phyloP scores from a whole-genome alignment of 2,797 vertebrate species.

The Scleropages formosus region DNA sequence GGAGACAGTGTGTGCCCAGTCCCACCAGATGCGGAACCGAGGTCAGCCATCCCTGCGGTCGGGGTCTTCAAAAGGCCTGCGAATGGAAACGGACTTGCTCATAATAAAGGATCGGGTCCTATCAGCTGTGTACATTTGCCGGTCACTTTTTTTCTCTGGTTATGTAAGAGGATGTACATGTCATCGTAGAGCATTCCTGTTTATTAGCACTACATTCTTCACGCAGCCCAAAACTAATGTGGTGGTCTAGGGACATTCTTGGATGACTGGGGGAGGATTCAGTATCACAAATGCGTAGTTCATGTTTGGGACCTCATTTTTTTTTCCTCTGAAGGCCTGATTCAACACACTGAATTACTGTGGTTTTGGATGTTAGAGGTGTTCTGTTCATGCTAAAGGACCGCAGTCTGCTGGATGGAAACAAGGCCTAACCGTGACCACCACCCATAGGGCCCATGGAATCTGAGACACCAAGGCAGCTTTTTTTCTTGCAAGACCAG shows the following conservation, averaged over 20 bases:
- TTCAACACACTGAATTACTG: slow-evolving; percentile 51
- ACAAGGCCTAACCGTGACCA: slow-evolving; percentile 11
- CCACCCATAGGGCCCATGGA: background rate
- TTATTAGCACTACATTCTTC: slow-evolving; percentile 15
- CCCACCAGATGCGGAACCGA: background rate
- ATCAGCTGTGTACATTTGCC: slow-evolving; percentile 1
- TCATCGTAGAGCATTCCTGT: slow-evolving; percentile 12
- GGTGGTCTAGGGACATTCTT: slow-evolving; percentile 5
- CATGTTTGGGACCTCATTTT: slow-evolving; percentile 47
- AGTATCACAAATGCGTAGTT: slow-evolving; percentile 36
- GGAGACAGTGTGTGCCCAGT: background rate
- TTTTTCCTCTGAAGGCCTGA: slow-evolving; percentile 55
- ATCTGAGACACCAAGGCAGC: background rate
- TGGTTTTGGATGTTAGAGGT: slow-evolving; percentile 41
- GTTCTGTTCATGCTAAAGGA: slow-evolving; percentile 41
- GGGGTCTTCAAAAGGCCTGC: background rate
- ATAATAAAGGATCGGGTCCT: background rate
- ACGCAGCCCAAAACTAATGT: slow-evolving; percentile 33
- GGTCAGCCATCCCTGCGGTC: too few relatives aligned
- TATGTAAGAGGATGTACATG: slow-evolving; percentile 17
- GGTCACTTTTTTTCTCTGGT: background rate
- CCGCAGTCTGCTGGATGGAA: background rate
- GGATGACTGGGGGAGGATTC: background rate
- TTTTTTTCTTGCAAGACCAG: slow-evolving; percentile 1
- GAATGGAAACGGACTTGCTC: background rate